Conservation (phyloP, 2,888 invertebrate species). For the Perithous albicinctus region DNA sequence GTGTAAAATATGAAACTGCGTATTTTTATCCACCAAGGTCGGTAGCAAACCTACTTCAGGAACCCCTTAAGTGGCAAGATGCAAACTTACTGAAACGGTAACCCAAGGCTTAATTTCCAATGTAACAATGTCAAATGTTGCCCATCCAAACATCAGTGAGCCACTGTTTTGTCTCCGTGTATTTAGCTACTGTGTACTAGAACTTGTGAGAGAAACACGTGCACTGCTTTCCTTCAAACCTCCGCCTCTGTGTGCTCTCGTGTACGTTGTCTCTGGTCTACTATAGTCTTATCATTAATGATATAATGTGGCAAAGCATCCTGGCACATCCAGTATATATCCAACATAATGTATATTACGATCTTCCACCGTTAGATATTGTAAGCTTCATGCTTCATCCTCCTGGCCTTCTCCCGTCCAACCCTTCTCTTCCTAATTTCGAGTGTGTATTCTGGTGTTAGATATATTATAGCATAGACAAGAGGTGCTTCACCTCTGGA, state of each 20-base stretch:
- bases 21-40: no score
- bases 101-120: not conserved
- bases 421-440: not conserved
- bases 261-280: not conserved
- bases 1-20: no score
- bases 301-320: conserved; percentile 37
- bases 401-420: not conserved
- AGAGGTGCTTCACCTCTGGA: conserved; percentile 3
- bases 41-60: no score
- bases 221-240: conserved; percentile 5
- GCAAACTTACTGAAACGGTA: not conserved
- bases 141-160: not conserved
- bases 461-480: not conserved
- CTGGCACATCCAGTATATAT: conserved; percentile 4
- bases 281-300: conserved; percentile 18
- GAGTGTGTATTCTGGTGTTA: not conserved
- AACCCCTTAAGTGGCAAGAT: not conserved
- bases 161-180: not conserved
- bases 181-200: not conserved
- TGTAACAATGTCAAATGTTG: conserved; percentile 1
- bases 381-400: conserved; percentile 2
- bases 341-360: not conserved
- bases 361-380: not conserved
- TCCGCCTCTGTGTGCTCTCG: not conserved
- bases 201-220: not conserved